Base-by-base conservation (phyloP, 2,888 invertebrate species). In the Spatulosminthurus flaviceps region DNA sequence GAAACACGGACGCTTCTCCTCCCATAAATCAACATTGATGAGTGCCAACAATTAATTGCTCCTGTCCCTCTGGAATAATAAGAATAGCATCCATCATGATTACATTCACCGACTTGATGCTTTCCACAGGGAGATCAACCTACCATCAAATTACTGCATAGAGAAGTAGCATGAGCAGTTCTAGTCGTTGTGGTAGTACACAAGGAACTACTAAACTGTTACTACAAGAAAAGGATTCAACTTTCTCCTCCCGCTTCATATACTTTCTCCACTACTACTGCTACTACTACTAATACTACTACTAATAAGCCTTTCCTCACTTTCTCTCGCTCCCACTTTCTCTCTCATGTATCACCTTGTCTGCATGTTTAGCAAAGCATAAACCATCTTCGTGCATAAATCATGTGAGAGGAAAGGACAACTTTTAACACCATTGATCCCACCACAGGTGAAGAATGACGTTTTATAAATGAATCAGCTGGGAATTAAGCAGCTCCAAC, bases 1-100 rank as follows among this genome's bases (percentile, higher is more conserved):
- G 79, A 79, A 79, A 81, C 71, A 72, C 64, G 74, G 74, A 75
- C 74, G 74, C 74, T 64, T 51, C 70, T 67, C 71, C 79, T 79
- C 80, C 82, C 84, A 84, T 84, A 83, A 84, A 84, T 85, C 84
- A 84, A 84, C 84, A 85, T 84, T 85, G 85, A 85, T 85, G 84
- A 85, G 83, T 83, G 82, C 79, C 81, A 83, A 83, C 83, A 83
- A 85, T 84, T 85, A 85, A 85, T 85, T 85, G 84, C 81, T 82
- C 79, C 80, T 78, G 79, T 82, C 82, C 82, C 83, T 69, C 76
- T 70, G 83, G 85, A 83, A 81, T 84, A 84, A 85, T 85, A 83
- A 82, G 81, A 81, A 82, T 77, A 81, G 81, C 83, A 85, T 85
- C 84, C 82, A 85, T 85, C 84, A 85, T 84, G 83, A 85, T 85